Evolutionary conservation across 2,888 invertebrate genomes (phyloP).

Genomic region (Meiosimyza platycephala): DNA sequence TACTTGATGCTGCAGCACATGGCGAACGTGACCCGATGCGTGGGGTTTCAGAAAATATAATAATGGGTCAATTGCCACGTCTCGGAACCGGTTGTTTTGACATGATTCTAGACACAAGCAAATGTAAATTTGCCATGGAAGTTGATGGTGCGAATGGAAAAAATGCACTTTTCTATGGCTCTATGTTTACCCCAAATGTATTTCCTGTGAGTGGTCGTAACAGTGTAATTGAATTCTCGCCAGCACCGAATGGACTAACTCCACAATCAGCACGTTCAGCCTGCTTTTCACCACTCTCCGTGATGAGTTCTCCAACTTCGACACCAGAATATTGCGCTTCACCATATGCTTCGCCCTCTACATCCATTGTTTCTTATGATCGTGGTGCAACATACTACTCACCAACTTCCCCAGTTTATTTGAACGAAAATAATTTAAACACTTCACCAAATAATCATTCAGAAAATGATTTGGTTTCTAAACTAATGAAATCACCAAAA

Average conservation of each 20-base stretch:
- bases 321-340: conserved; percentile 40
- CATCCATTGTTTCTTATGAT: conserved; percentile 35
- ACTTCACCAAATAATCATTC: neutral
- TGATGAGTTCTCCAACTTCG: conserved; percentile 61
- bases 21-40: conserved; percentile 95
- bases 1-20: conserved; percentile 95
- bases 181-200: conserved; percentile 39
- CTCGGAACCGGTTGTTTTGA: conserved; percentile 96
- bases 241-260: conserved; percentile 13
- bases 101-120: conserved; percentile 92
- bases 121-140: conserved; percentile 96
- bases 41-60: conserved; percentile 97
- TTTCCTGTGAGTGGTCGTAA: conserved; percentile 36
- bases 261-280: conserved; percentile 39
- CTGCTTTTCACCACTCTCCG: conserved; percentile 54
- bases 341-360: conserved; percentile 37
- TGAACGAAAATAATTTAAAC: conserved; percentile 63
- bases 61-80: conserved; percentile 93
- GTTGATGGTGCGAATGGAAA: conserved; percentile 77
- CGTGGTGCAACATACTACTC: conserved; percentile 43
- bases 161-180: conserved; percentile 40
- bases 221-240: conserved; percentile 39
- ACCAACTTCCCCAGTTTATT: conserved; percentile 43
- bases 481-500: conserved; percentile 53
- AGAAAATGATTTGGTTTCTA: conserved; percentile 36